phyloP scores from a whole-genome alignment of 2,113 vertebrate species.

The Progne subis region DNA sequence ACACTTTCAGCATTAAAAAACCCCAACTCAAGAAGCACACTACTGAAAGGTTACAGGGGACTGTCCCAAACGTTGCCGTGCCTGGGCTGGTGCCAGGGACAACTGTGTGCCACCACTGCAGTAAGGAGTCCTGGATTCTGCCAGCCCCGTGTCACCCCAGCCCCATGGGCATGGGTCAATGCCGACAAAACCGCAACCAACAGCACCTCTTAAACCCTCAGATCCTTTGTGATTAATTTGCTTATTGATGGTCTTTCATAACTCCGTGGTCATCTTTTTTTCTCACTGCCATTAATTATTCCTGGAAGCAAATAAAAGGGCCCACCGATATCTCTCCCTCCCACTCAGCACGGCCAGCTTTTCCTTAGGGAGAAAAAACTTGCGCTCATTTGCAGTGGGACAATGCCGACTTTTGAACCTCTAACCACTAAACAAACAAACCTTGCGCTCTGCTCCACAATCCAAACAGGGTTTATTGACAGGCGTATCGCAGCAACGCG shows the following conservation, averaged over 20 bases:
- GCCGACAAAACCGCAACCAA: background rate
- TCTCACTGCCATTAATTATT: conserved; percentile 55
- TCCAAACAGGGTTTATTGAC: conserved; percentile 85
- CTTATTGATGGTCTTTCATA: conserved; percentile 42
- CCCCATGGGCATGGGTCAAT: background rate
- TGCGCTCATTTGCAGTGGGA: conserved; percentile 73
- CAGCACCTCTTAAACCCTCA: background rate
- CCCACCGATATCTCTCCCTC: conserved; percentile 41
- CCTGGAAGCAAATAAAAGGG: conserved; percentile 64
- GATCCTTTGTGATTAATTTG: background rate
- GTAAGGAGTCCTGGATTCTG: background rate
- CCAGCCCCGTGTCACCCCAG: rapidly evolving
- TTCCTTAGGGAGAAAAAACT: conserved; percentile 63
- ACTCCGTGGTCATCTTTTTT: conserved; percentile 35
- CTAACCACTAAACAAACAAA: conserved; percentile 84
- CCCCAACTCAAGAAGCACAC: rapidly evolving
- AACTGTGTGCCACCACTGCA: background rate
- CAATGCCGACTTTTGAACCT: conserved; percentile 88
- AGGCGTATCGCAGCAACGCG: conserved; percentile 80
- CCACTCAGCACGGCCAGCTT: background rate
- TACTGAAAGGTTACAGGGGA: background rate
- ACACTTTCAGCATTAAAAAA: background rate
- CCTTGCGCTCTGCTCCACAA: conserved; percentile 76
- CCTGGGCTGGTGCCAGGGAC: background rate
- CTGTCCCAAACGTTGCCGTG: background rate